phyloP scores from a whole-genome alignment of 2,113 vertebrate genomes.

The Aptenodytes forsteri region DNA sequence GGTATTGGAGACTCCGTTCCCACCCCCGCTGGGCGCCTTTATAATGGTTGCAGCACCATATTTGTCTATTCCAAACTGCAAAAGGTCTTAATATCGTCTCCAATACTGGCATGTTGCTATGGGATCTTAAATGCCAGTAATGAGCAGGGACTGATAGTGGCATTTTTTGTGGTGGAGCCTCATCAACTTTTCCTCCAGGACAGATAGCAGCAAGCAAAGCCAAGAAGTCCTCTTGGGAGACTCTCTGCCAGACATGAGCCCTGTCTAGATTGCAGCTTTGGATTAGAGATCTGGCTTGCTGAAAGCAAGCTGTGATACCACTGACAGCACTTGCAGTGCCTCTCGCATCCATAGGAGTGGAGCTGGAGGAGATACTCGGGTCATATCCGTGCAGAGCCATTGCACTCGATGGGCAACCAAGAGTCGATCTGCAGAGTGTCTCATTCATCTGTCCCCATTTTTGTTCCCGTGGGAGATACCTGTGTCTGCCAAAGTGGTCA shows the following conservation, averaged over 20 bases:
- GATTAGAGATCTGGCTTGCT: background rate
- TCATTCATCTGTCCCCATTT: background rate
- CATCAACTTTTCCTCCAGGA: background rate
- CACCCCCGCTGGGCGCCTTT: background rate
- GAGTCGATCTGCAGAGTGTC: rapidly evolving
- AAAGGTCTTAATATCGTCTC: background rate
- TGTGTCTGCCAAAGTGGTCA: background rate
- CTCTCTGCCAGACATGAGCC: background rate
- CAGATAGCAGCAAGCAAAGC: background rate
- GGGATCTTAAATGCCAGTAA: background rate
- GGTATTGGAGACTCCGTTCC: background rate
- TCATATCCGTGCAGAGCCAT: background rate
- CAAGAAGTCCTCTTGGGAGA: background rate
- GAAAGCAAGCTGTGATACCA: background rate
- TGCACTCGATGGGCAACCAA: rapidly evolving
- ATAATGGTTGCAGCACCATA: background rate
- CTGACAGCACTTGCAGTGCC: background rate
- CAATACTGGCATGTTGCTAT: background rate
- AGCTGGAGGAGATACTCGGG: rapidly evolving
- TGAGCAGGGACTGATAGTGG: background rate
- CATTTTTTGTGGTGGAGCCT: background rate
- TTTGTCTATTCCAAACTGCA: background rate
- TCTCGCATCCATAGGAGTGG: rapidly evolving
- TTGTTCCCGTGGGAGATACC: background rate
- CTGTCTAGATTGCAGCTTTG: background rate